phyloP scores from a whole-genome alignment of 2,797 vertebrate genomes.

The Pelodytes ibericus region DNA sequence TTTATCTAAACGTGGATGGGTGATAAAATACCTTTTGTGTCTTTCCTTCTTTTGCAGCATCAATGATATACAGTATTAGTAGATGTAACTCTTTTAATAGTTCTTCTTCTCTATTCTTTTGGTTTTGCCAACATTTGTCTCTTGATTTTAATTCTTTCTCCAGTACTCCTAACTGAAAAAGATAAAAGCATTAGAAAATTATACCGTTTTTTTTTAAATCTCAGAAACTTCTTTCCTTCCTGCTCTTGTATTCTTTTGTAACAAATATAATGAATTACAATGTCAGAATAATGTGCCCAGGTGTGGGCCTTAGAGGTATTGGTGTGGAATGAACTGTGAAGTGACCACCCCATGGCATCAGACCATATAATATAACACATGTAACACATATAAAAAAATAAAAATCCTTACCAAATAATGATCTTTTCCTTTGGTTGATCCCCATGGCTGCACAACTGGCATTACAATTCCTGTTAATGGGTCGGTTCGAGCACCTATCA shows the following conservation, averaged over 20 bases:
- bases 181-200: neutral
- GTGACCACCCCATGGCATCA: no score
- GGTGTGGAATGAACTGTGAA: no score
- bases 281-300: no score
- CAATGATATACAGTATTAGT: conserved; percentile 64
- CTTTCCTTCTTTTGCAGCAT: conserved; percentile 53
- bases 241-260: neutral
- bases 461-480: conserved; percentile 70
- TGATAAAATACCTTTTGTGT: conserved; percentile 60
- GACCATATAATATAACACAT: neutral
- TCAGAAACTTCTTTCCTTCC: no score
- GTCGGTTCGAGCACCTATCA: conserved; percentile 79
- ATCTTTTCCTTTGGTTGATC: conserved; percentile 68
- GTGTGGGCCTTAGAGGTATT: no score
- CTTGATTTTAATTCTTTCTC: conserved; percentile 75
- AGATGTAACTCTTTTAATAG: conserved; percentile 73
- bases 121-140: conserved; percentile 74
- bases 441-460: conserved; percentile 78
- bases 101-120: conserved; percentile 76
- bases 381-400: no score
- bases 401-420: conserved; percentile 75
- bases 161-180: conserved; percentile 75
- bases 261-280: no score
- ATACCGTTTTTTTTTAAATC: neutral
- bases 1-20: no score